Base-by-base conservation (phyloP, 2,888 invertebrate species). In the Mycalesis mineus region DNA sequence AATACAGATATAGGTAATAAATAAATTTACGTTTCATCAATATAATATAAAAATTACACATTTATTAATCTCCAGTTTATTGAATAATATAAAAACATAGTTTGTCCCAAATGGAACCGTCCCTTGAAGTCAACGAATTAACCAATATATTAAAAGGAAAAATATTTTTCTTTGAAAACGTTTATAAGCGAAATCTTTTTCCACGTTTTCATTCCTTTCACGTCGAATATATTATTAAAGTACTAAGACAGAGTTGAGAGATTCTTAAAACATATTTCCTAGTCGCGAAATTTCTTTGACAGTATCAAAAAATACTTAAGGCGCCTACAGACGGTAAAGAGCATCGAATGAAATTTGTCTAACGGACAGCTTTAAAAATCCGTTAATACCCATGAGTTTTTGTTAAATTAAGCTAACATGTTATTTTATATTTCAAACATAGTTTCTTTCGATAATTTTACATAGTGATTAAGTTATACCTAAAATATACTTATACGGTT, bases 141-240 rank as follows among this genome's bases (percentile, higher is more conserved):
- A 41, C 31, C 29, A 41, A 45, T 52, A 55, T 55, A 55, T 29
- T 36, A 49, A 55, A 55, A 42, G 33, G 22, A 22, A 55, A 58
- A 61, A 51, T 40, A 49, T 53, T 58, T 49, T 13, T 45, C 53
- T 44, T 55, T 36, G 50, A 60, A 55, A 52, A 57, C 50, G 49
- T 39, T 52, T 55, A 55, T 15, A 40, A 52, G 45, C 29, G 47
- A 48, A 60, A 60, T 42, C 51, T 52, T 58, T 61, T 49, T 58
- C 47, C 47, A 40, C 53, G 36, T 28, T 45, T 52, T 58, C 53
- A 58, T 61, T 53, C 56, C 50, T 53, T 60, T 52, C 31, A 45
- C 42, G 29, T 36, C 48, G 49, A 53, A 53, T 49, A 49, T 39
- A 31, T 52, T 53, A 56, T 60, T 56, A 49, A 39, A 17, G 44